Conservation (phyloP, 2,888 invertebrate species). For the Agrochola lychnidis region DNA sequence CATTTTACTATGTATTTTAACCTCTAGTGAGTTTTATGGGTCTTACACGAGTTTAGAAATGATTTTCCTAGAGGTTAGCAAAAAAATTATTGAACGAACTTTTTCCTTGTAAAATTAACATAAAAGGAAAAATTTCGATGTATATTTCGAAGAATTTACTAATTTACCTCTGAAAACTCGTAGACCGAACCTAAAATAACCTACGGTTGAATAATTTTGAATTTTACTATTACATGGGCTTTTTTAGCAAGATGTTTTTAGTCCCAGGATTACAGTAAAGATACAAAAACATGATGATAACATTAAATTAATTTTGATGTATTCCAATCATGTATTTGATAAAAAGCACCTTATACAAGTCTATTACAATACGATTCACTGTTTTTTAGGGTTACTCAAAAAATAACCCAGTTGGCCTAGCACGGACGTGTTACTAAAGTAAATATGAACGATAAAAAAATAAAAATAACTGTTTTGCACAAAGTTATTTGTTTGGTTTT, state of each 20-base stretch:
- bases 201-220: background rate
- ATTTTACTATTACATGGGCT: background rate
- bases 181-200: background rate
- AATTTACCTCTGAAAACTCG: background rate
- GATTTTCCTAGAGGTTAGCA: slow-evolving; percentile 12
- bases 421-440: background rate
- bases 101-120: background rate
- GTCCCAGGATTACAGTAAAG: background rate
- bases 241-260: background rate
- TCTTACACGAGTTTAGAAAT: slow-evolving; percentile 1
- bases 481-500: background rate
- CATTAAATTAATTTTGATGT: background rate
- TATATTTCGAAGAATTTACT: background rate
- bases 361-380: background rate
- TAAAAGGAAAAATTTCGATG: background rate
- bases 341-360: background rate
- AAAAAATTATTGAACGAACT: background rate
- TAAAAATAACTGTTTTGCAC: background rate
- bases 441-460: background rate
- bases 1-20: slow-evolving; percentile 13
- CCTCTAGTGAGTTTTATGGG: slow-evolving; percentile 9
- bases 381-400: too few relatives aligned
- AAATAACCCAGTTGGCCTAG: background rate
- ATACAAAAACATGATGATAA: background rate
- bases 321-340: background rate